Conservation (phyloP, 2,888 invertebrate genomes). For the Agrotis puta region DNA sequence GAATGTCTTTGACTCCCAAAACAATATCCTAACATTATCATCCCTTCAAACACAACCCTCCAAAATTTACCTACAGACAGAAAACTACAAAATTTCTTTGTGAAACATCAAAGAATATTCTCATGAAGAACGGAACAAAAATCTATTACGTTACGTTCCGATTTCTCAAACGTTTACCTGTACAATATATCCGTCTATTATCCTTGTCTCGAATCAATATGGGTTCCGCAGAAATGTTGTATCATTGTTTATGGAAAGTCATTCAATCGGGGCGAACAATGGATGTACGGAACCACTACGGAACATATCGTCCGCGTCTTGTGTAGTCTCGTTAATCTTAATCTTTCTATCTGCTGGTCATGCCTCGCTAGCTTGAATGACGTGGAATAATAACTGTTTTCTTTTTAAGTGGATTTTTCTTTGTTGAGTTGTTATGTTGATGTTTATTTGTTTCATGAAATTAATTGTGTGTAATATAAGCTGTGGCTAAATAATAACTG, state of each 20-base stretch:
- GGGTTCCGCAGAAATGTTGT: constrained; percentile 72
- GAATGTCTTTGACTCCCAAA: constrained; percentile 37
- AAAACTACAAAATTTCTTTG: constrained; percentile 56
- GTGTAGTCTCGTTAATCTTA: constrained; percentile 84
- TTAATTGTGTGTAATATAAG: not conserved
- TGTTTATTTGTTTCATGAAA: constrained; percentile 1
- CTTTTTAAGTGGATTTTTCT: constrained; percentile 34
- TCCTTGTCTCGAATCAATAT: constrained; percentile 71
- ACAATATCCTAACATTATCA: constrained; percentile 41
- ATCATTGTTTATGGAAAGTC: constrained; percentile 88
- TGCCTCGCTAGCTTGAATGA: constrained; percentile 73
- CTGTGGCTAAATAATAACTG: too few species aligned
- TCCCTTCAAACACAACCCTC: constrained; percentile 28
- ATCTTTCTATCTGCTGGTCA: constrained; percentile 82
- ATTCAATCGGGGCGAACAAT: constrained; percentile 85
- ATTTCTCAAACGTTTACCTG: constrained; percentile 66
- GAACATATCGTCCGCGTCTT: constrained; percentile 82
- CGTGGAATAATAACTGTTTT: constrained; percentile 65
- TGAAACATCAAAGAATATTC: constrained; percentile 63
- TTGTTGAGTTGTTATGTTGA: constrained; percentile 29
- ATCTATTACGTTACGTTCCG: constrained; percentile 62
- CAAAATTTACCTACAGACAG: constrained; percentile 18
- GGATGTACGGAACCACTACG: constrained; percentile 30
- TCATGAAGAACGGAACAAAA: constrained; percentile 56
- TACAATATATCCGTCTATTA: constrained; percentile 71